Evolutionary conservation across 2,797 vertebrate genomes (phyloP), one percentile per base, ranked within the genome.

Genomic region (Enoplosus armatus): DNA sequence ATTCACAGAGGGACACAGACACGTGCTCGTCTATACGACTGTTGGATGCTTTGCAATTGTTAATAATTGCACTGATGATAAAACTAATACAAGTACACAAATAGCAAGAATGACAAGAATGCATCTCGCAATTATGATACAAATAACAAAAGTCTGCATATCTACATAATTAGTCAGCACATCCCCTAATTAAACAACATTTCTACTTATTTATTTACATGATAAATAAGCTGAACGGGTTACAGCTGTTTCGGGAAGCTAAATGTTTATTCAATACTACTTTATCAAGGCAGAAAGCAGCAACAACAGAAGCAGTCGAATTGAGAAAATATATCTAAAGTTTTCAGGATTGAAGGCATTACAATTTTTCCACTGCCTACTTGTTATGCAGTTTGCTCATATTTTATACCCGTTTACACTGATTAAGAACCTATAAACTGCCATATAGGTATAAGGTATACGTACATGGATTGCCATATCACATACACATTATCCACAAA

Each of bases 41-140:
- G 54, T 48, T 58, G 59, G 22, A n/a, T n/a, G n/a, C 31, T 50
- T 70, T 37, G 66, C 47, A 69, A 24, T 51, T 70, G 37, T 45
- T 51, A 53, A 45, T 61, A n/a, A 56, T 50, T 11, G 20, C 22
- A 56, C 8, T 11, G 41, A 43, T 65, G 1, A 54, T 29, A 4
- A 51, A 72, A 76, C 8, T 22, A 31, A 54, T 47, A 39, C 11
- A 51, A 26, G 5, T 10, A 43, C 1, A 61, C 51, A 48, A 26
- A 66, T 26, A 20, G 1, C 6, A 62, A 35, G 5, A 51, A 41
- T 12, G 27, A 22, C 12, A 7, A 53, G 3, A 55, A 47, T 1
- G 2, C 24, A 31, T 31, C 2, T 33, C 11, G 18, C 29, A 9
- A 14, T 26, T 26, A 9, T 43, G 15, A 43, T 45, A 45, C 39